These are phyloP conservation scores for Colostygia pectinataria DNA, from an alignment of 2,888 invertebrate genomes.

Conservation along the genomic window DNA sequence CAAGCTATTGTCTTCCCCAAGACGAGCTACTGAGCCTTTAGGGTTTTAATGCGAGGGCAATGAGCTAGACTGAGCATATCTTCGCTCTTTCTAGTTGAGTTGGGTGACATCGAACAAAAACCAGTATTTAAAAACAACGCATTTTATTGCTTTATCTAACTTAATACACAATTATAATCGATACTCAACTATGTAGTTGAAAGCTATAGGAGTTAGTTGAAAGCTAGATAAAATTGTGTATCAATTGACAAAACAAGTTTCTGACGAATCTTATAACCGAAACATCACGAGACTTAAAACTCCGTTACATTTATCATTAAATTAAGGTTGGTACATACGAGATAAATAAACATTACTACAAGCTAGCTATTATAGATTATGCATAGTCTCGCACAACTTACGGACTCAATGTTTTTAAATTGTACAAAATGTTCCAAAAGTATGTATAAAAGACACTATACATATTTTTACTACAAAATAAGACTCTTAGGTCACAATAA, in stretches of 20 bases:
- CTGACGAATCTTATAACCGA: slow-evolving; percentile 73
- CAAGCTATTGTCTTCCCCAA: too few relatives aligned
- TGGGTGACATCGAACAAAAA: slow-evolving; percentile 38
- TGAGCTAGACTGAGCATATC: too few relatives aligned
- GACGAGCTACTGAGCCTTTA: too few relatives aligned
- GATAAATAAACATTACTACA: slow-evolving; percentile 60
- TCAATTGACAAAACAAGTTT: slow-evolving; percentile 59
- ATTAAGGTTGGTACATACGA: slow-evolving; percentile 51
- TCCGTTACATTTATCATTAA: slow-evolving; percentile 53
- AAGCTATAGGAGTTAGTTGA: slow-evolving; percentile 32
- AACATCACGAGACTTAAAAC: slow-evolving; percentile 54
- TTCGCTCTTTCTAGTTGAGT: too few relatives aligned
- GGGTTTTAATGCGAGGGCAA: too few relatives aligned
- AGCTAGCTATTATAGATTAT: slow-evolving; percentile 59
- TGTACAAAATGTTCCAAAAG: slow-evolving; percentile 44
- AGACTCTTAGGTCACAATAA: slow-evolving; percentile 3
- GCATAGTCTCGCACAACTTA: slow-evolving; percentile 56
- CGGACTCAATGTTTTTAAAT: slow-evolving; percentile 47
- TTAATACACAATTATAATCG: slow-evolving; percentile 79
- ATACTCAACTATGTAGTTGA: slow-evolving; percentile 53
- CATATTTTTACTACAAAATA: slow-evolving; percentile 28
- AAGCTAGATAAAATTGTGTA: slow-evolving; percentile 72
- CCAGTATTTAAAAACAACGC: slow-evolving; percentile 59
- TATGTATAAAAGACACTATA: slow-evolving; percentile 45
- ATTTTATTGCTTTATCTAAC: slow-evolving; percentile 77